Evolutionary conservation across 2,113 vertebrate genomes (phyloP), one percentile per base, ranked within the genome.

Genomic region (Oreochromis aureus): DNA sequence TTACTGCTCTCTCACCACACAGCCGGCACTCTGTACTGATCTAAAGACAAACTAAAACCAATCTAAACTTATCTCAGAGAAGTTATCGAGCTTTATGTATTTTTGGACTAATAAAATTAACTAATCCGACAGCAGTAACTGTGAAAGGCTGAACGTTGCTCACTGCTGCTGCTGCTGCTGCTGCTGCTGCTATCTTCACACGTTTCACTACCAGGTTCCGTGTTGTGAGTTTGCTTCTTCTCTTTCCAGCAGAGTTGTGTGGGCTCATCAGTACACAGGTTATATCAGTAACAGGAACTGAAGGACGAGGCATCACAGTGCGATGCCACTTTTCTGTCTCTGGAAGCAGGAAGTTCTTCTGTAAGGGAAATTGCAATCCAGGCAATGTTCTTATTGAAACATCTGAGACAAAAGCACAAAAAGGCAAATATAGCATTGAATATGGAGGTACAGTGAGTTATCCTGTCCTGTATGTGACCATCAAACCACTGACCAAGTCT

Each of bases 41-140:
- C 66, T 44, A 24, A 44, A 41, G 32, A 66, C 61, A 66, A 66
- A 66, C 36, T 71, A 41, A 13, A 44, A 24, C 24, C n/a, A 71
- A 15, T 1, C 5, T 44, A 22, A 71, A 44, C 12, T 44, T 22
- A 1, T 44, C 5, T 71, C 66, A 71, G 63, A 44, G 36, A 71
- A 1, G 1, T 15, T 24, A 44, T 71, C 66, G 3, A 71, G n/a
- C n/a, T 71, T 24, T 44, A 0, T 44, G 36, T 71, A 16, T 16
- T 10, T 71, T 44, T 27, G 69, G 2, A 16, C 22, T 15, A 44
- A 46, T 46, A 46, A 16, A 4, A 73, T 71, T 4, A 46, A 11
- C n/a, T 44, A 24, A 0, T 2, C 2, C 46, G 0, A 16, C 66
- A 73, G 22, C 2, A 0, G 0, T 71, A 44, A 44, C 12, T 73